phyloP scores from a whole-genome alignment of 1,140 invertebrate genomes.

The Nebria ingens region DNA sequence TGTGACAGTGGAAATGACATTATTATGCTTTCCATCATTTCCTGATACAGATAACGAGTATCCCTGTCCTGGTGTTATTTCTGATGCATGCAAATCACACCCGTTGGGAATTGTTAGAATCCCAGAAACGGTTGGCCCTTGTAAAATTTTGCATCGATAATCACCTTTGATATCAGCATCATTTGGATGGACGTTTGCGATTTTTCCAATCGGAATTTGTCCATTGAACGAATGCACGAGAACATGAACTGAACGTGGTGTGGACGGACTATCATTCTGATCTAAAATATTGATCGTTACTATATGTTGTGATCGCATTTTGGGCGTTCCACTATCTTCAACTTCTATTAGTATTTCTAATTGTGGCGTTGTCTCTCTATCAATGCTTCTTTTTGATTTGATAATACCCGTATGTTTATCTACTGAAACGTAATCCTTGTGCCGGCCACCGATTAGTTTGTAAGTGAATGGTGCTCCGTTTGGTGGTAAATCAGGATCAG shows the following conservation, averaged over 20 bases:
- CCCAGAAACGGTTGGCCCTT: slow-evolving; percentile 42
- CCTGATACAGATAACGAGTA: slow-evolving; percentile 71
- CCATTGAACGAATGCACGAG: slow-evolving; percentile 70
- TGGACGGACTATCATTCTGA: slow-evolving; percentile 86
- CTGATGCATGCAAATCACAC: slow-evolving; percentile 67
- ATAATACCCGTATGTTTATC: slow-evolving; percentile 71
- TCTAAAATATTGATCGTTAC: slow-evolving; percentile 72
- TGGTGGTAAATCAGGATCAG: slow-evolving; percentile 81
- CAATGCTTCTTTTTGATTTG: slow-evolving; percentile 64
- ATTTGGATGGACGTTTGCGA: slow-evolving; percentile 84
- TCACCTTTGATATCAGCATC: slow-evolving; percentile 80
- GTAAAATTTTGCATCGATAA: slow-evolving; percentile 73
- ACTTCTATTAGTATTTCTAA: slow-evolving; percentile 72
- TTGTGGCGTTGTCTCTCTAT: slow-evolving; percentile 68
- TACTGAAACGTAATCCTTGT: slow-evolving; percentile 63
- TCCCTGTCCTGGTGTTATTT: slow-evolving; percentile 54
- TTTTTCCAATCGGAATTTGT: slow-evolving; percentile 59
- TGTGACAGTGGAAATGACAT: slow-evolving; percentile 73
- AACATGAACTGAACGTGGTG: slow-evolving; percentile 68
- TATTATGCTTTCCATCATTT: slow-evolving; percentile 77
- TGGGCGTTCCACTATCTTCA: slow-evolving; percentile 77
- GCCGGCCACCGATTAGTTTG: slow-evolving; percentile 62
- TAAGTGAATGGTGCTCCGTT: slow-evolving; percentile 87
- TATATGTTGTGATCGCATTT: slow-evolving; percentile 65
- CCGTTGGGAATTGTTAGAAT: slow-evolving; percentile 61